Percentiles rank a stretch among this genome's conserved stretches.
These are phyloP conservation scores for Procapra przewalskii DNA, from an alignment of 2,113 vertebrate species.

Conservation along the genomic window DNA sequence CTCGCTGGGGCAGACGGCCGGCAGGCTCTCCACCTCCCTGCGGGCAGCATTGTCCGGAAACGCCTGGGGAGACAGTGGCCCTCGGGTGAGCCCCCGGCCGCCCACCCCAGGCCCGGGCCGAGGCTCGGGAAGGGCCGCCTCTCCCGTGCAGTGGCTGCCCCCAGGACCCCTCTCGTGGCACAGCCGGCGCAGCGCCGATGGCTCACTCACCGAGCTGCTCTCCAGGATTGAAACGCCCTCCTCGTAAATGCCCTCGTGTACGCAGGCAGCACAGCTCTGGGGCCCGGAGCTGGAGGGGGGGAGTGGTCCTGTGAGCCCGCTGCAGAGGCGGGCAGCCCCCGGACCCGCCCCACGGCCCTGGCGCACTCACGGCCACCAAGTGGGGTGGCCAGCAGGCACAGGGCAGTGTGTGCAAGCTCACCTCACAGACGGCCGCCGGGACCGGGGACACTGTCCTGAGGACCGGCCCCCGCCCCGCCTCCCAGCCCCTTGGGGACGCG, in stretches of 20 bases:
- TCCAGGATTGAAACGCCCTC: conserved; percentile 90
- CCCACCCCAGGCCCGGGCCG: accelerated
- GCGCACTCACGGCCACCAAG: neutral
- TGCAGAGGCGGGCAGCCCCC: neutral
- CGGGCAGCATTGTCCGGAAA: conserved; percentile 95
- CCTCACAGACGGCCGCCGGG: neutral
- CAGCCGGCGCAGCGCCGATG: accelerated
- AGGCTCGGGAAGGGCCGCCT: neutral
- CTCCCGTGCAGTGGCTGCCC: accelerated
- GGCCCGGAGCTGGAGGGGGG: conserved; percentile 84
- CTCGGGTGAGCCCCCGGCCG: neutral
- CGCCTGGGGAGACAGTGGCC: conserved; percentile 78
- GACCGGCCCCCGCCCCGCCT: neutral
- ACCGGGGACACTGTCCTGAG: neutral
- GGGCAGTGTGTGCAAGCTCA: neutral
- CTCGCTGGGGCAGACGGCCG: conserved; percentile 86
- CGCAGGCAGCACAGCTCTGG: conserved; percentile 91
- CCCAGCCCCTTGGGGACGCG: neutral
- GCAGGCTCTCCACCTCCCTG: conserved; percentile 92
- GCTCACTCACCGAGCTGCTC: conserved; percentile 88
- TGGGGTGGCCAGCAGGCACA: too few relatives aligned
- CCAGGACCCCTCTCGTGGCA: neutral
- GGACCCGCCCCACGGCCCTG: neutral
- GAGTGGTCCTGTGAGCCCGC: neutral
- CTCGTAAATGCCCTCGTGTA: conserved; percentile 91